phyloP scores from a whole-genome alignment of 35 echinoderm and acorn worm species.

The Heliocidaris tuberculata region DNA sequence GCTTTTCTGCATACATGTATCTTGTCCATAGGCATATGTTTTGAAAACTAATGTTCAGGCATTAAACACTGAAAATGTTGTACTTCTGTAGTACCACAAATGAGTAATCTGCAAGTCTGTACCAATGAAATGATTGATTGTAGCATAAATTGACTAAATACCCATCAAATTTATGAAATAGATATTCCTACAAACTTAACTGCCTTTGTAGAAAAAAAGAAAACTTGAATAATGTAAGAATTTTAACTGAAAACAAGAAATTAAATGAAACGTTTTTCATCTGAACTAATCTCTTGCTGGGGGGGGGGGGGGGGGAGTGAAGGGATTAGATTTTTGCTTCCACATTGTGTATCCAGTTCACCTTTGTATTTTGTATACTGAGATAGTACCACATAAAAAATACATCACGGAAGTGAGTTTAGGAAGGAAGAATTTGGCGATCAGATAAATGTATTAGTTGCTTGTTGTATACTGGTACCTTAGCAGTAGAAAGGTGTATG shows the following conservation, averaged over 20 bases:
- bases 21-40: neutral
- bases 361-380: neutral
- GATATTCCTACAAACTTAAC: too few species aligned
- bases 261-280: neutral
- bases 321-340: too few species aligned
- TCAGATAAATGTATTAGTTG: neutral
- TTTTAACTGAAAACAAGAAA: neutral
- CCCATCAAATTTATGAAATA: too few species aligned
- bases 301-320: too few species aligned
- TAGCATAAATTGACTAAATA: too few species aligned
- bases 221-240: too few species aligned
- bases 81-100: neutral
- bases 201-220: too few species aligned
- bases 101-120: neutral
- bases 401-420: neutral
- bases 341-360: too few species aligned
- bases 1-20: too few species aligned
- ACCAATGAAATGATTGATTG: neutral
- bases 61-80: neutral
- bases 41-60: neutral
- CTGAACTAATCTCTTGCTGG: too few species aligned
- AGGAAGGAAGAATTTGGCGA: constrained; percentile 1
- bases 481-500: too few species aligned
- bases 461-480: neutral
- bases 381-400: neutral